Base-by-base conservation (phyloP, 2,113 vertebrate genomes). In the Apodemus sylvaticus region DNA sequence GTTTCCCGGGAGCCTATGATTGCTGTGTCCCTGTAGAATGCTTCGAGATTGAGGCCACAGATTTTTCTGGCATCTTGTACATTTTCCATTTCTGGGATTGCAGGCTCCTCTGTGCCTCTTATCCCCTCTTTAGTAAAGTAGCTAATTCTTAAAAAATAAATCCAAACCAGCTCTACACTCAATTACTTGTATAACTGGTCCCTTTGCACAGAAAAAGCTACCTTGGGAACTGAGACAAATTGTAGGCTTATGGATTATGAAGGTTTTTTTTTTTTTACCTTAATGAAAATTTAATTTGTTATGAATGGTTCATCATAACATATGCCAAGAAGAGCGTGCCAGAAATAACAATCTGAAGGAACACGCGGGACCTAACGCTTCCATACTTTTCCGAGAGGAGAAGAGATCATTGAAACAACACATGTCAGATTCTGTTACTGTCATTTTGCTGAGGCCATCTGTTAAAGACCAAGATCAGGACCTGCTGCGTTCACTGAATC, bases 381-480 rank as follows among this genome's bases (percentile, higher is more conserved):
- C 97, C 98, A 97, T 97, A 98, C 98, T 98, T 98, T 97, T 98
- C 96, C 22, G n/a, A 98, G 98, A 98, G 98, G 97, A 96, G 98
- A 97, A 98, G 97, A 97, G 97, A 98, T 98, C 98, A 97, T 97
- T 97, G 98, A 96, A 98, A 98, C 97, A 98, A 98, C 98, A 98
- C 98, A 98, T 98, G 99, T 99, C 99, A 99, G 97, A 98, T 98
- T 97, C 97, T 98, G 98, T 99, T 98, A 98, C 93, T 96, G 96
- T 99, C 98, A 99, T 91, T 90, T 96, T 97, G 97, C 97, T 97
- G 98, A 98, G 98, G 97, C 98, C 99, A 99, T 99, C 98, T 99
- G 98, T 98, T 99, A 96, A 96, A 98, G 98, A 97, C 98, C 97
- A 97, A 97, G 98, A 98, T 98, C 98, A 98, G 97, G 98, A 98